Base-by-base conservation (phyloP, 2,888 invertebrate genomes). In the Hypercompe scribonia region DNA sequence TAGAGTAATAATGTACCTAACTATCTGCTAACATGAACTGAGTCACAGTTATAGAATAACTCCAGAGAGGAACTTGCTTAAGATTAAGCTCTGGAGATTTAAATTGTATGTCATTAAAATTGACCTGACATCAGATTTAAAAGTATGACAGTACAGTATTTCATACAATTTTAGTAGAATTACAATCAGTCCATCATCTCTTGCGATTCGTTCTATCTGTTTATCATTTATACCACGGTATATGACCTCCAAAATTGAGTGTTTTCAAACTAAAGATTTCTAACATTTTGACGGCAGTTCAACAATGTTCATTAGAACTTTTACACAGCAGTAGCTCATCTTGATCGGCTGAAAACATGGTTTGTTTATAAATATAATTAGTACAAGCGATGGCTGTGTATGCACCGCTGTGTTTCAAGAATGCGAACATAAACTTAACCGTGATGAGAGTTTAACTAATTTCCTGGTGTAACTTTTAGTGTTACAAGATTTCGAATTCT, bases 401-500 rank as follows among this genome's bases (percentile, higher is more conserved):
- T 58, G n/a, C 69, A 72, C 73, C 74, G 72, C 72, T 67, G 73
- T 70, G 70, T 73, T 64, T 71, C 68, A 68, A 72, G 71, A 75
- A 73, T 78, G 71, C 15, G 50, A 50, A n/a, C 28, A 24, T 74
- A 81, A 81, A 84, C 72, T 83, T 80, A 73, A 71, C 79, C 78
- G 80, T 83, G 74, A 79, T 84, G 75, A 82, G 79, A 70, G 74
- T 84, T 85, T 81, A 85, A 77, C 81, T 88, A 86, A 81, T 85
- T 88, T 87, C 81, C 78, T 75, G 86, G 80, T 81, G 81, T 80
- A 83, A 79, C 75, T 82, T 90, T 87, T 81, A 85, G 78, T 87
- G 86, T 87, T 87, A 88, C 78, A 81, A 82, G 80, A 82, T 84
- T 84, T 84, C 81, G 81, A 86, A 82, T 86, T 84, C 84, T 85